Percentiles rank a stretch among this genome's conserved stretches.
phyloP scores from a whole-genome alignment of 1,140 invertebrate species.

The Papilio helenus region DNA sequence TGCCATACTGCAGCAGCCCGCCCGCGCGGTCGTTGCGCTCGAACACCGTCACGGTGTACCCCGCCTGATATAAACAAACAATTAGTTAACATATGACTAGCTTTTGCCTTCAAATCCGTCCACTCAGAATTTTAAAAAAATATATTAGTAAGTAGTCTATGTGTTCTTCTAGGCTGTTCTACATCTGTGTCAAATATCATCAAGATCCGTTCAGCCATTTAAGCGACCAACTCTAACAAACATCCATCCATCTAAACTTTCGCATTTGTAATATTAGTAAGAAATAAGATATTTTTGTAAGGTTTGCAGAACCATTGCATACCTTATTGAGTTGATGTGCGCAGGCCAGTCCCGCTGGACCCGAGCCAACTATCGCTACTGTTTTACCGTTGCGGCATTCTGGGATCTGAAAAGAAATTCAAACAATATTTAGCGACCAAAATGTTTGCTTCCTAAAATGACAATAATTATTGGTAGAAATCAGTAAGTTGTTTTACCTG shows the following conservation, averaged over 20 bases:
- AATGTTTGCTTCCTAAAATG: not conserved
- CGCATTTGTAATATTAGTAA: too few relatives aligned
- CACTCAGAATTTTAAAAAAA: too few relatives aligned
- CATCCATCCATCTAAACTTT: too few relatives aligned
- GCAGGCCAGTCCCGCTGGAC: conserved; percentile 96
- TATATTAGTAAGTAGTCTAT: too few relatives aligned
- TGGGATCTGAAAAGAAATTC: conserved; percentile 83
- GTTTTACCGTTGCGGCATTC: conserved; percentile 90
- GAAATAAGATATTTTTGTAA: not conserved
- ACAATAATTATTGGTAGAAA: too few relatives aligned
- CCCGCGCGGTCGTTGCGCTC: conserved; percentile 98
- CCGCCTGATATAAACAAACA: conserved; percentile 84
- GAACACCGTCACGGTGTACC: conserved; percentile 96
- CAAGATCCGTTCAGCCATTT: too few relatives aligned
- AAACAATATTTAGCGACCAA: not conserved
- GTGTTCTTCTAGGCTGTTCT: too few relatives aligned
- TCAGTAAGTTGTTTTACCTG: conserved; percentile 68
- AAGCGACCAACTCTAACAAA: too few relatives aligned
- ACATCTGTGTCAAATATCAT: too few relatives aligned
- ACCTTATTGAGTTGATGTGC: conserved; percentile 99
- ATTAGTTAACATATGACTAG: not conserved
- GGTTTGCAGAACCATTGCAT: too few relatives aligned
- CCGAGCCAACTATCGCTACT: conserved; percentile 97
- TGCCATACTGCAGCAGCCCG: conserved; percentile 98
- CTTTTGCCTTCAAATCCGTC: too few relatives aligned